Evolutionary conservation across 1,140 invertebrate genomes (phyloP), one percentile per base, ranked within the genome.

Genomic region (Caerostris extrusa): DNA sequence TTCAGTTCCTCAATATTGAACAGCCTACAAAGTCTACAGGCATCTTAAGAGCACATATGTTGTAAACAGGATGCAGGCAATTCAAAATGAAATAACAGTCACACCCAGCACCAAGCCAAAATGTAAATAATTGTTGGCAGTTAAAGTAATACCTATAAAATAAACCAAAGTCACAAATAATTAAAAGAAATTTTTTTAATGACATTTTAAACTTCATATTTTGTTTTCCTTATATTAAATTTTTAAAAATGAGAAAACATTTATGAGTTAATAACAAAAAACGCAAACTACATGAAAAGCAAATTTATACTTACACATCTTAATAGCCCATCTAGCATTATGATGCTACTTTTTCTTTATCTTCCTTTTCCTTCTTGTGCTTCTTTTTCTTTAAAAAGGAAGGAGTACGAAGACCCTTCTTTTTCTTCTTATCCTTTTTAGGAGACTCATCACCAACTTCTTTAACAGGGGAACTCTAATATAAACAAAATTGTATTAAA

Each of bases 371-470:
- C 97, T 98, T 98, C 96, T 98, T 98, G 95, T 98, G 98, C 95
- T 98, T 98, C 96, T 98, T 98, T 97, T 98, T 98, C 96, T 98
- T 98, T 94, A 99, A 97, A 97, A 98, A 99, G 91, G 98, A 98
- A 94, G 98, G 98, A 95, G 98, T 99, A 96, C 98, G 97, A 95
- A 99, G 97, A 56, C 98, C 98, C 96, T 98, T 98, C 97, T 98
- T 98, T 97, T 99, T 99, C 97, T 98, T 98, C 93, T 96, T 96
- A 89, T 96, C 95, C 61, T 95, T 94, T 67, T 95, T 94, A 82
- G 95, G 95, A 95, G 98, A 98, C 96, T 98, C 98, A 96, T 98
- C 98, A 90, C 98, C 98, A 95, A 98, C 97, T 96, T 98, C 98
- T 97, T 98, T 98, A 95, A 98, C 98, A 95, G 97, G 97, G 95